Percentiles rank a stretch among this genome's conserved stretches.
These are phyloP conservation scores for Pardalotus punctatus DNA, from an alignment of 2,113 vertebrate species.

Conservation along the genomic window DNA sequence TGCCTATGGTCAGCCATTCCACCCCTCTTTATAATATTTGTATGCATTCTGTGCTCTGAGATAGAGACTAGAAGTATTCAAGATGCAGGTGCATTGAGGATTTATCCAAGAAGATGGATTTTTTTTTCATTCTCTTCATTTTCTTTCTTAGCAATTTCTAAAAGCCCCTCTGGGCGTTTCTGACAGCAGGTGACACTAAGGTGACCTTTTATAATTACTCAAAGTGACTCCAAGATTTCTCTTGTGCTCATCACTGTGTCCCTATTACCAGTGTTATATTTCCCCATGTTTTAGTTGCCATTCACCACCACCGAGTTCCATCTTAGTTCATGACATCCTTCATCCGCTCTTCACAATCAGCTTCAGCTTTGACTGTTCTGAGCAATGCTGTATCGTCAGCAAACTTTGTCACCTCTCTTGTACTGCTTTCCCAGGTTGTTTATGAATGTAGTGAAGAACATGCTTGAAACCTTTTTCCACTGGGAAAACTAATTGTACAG, in stretches of 20 bases:
- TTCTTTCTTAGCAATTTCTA: neutral
- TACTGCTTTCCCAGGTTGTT: neutral
- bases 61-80: neutral
- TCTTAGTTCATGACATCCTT: neutral
- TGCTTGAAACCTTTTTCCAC: neutral
- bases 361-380: neutral
- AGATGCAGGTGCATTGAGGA: neutral
- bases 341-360: neutral
- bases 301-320: neutral
- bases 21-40: neutral
- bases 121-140: neutral
- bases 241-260: neutral
- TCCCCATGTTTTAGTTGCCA: neutral
- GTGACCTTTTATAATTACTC: constrained; percentile 19
- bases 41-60: neutral
- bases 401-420: neutral
- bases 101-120: neutral
- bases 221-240: constrained; percentile 21
- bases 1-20: neutral
- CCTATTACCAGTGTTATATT: neutral
- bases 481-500: neutral
- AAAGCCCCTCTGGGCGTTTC: constrained; percentile 14
- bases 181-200: neutral
- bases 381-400: neutral
- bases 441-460: neutral